A percentile compares a stretch with the other conserved stretches of the same genome.
Evolutionary conservation across 64 coral and sea anemone genomes (phyloP).

Genomic region (Stylophora pistillata): DNA sequence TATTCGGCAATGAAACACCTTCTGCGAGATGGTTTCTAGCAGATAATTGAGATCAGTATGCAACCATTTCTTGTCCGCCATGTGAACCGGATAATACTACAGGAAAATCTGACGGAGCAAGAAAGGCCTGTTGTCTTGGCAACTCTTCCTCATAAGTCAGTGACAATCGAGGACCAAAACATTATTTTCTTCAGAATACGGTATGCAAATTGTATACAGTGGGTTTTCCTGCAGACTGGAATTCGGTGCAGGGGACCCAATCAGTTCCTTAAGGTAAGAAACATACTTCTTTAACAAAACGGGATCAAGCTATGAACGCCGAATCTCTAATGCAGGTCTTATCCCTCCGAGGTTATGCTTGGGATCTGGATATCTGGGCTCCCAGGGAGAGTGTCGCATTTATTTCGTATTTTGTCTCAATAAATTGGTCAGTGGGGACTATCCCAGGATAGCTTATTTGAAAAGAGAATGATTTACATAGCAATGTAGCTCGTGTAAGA

Average conservation of each 20-base stretch:
- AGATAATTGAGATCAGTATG: constrained; percentile 68
- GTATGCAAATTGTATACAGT: constrained; percentile 36
- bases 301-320: too few relatives aligned
- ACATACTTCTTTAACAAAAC: too few relatives aligned
- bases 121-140: constrained; percentile 14
- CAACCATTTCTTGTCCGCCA: constrained; percentile 64
- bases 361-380: too few relatives aligned
- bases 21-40: constrained; percentile 53
- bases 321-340: too few relatives aligned
- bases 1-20: constrained; percentile 34
- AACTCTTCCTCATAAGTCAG: constrained; percentile 49
- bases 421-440: too few relatives aligned
- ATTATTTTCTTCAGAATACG: constrained; percentile 54
- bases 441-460: too few relatives aligned
- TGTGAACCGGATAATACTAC: constrained; percentile 46
- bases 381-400: too few relatives aligned
- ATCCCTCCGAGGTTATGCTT: too few relatives aligned
- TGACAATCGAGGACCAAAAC: constrained; percentile 42
- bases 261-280: not conserved
- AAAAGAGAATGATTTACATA: too few relatives aligned
- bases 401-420: too few relatives aligned
- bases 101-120: constrained; percentile 14
- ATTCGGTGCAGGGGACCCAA: constrained; percentile 31
- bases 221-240: constrained; percentile 60
- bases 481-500: too few relatives aligned